Base-by-base conservation (phyloP, 2,888 invertebrate genomes). In the Pecten maximus region DNA sequence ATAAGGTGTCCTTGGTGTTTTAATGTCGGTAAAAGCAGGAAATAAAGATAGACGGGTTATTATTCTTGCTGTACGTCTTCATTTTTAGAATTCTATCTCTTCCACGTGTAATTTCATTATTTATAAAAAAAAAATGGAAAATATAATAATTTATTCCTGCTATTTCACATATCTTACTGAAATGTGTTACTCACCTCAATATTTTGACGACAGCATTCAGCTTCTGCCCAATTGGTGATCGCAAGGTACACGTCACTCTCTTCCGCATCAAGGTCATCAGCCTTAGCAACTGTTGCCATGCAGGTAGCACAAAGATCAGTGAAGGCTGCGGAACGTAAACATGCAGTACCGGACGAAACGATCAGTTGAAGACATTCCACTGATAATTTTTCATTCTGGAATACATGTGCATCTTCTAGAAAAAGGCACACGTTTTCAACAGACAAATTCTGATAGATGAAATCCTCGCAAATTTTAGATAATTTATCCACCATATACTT, bases 401-500 rank as follows among this genome's bases (percentile, higher is more conserved):
- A 94, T 8, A 93, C 92, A 89, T 94, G 93, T 35, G 94, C 94
- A 89, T 95, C 94, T 39, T 95, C 94, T 88, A 95, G 91, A n/a
- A 95, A 94, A 88, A 93, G 92, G 90, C 95, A 95, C 23, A 98
- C 98, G 88, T 98, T 98, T 40, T 97, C 97, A 12, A 97, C 97
- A 91, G 97, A 97, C 87, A 98, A 96, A 96, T 98, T 97, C 91
- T 97, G 97, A 93, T 98, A 98, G 88, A 98, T 97, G 90, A 98
- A 98, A 50, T 97, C 97, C 44, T 98, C 98, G 95, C 98, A 98
- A 91, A 98, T 97, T 93, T 97, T 97, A 6, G 98, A 98, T 89
- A 98, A 97, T 40, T 97, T 98, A 12, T 98, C 97, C 94, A 98
- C 98, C 89, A 98, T 97, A 95, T 98, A 98, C 95, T n/a, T 98